Conservation (phyloP, 2,797 vertebrate genomes). For the Girardinus metallicus region DNA sequence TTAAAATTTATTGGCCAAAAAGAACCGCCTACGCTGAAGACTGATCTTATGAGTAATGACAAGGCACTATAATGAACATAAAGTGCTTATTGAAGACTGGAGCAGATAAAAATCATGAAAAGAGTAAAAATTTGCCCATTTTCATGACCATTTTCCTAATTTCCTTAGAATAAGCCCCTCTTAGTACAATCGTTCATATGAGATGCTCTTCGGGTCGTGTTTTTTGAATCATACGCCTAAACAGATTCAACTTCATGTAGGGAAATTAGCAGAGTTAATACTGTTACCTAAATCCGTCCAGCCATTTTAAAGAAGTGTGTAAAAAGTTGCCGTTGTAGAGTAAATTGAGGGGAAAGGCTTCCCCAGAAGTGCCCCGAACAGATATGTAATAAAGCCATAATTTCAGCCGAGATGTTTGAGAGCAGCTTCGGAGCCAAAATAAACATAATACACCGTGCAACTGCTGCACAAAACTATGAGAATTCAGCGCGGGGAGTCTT, state of each 20-base stretch:
- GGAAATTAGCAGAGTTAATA: conserved; percentile 7
- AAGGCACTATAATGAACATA: conserved; percentile 76
- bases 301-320: conserved; percentile 26
- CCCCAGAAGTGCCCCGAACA: conserved; percentile 24
- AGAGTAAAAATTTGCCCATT: conserved; percentile 20
- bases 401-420: conserved; percentile 40
- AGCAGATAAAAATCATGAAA: conserved; percentile 20
- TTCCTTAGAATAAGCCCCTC: conserved; percentile 53
- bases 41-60: conserved; percentile 45
- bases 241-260: conserved; percentile 17
- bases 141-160: conserved; percentile 19
- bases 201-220: conserved; percentile 11
- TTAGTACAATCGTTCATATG: conserved; percentile 43
- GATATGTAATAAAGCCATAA: conserved; percentile 45
- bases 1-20: conserved; percentile 20
- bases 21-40: conserved; percentile 31
- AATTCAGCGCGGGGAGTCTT: conserved; percentile 51
- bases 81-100: conserved; percentile 66
- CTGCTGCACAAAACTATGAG: conserved; percentile 33
- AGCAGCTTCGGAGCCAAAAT: conserved; percentile 53
- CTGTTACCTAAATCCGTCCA: conserved; percentile 4
- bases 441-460: conserved; percentile 43
- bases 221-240: conserved; percentile 19
- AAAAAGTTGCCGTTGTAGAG: conserved; percentile 24
- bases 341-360: conserved; percentile 14